A percentile compares a stretch with the other conserved stretches of the same genome.
phyloP scores from a whole-genome alignment of 2,113 vertebrate species.

The Lamprotornis superbus region DNA sequence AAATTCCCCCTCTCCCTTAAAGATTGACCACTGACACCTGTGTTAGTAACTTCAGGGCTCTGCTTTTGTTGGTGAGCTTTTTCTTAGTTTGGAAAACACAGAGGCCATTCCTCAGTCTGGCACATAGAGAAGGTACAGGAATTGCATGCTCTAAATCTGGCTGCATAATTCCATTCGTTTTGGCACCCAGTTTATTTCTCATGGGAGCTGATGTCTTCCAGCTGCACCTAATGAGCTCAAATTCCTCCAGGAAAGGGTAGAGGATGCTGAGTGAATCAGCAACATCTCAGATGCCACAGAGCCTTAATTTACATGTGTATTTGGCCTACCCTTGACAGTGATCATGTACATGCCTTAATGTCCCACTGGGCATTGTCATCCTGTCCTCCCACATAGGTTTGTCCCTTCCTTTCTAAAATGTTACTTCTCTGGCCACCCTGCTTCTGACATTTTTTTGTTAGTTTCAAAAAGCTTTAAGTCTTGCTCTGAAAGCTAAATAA shows the following conservation, averaged over 20 bases:
- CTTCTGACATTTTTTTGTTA: background rate
- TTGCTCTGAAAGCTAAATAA: background rate
- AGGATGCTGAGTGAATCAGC: background rate
- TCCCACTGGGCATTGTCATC: background rate
- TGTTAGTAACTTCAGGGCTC: background rate
- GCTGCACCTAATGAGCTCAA: slow-evolving; percentile 9
- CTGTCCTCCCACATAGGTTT: background rate
- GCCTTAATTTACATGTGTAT: background rate
- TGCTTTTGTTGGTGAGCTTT: background rate
- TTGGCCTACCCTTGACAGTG: background rate
- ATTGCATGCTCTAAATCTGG: background rate
- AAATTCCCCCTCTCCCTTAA: background rate
- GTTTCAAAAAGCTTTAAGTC: background rate
- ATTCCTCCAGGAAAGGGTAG: background rate
- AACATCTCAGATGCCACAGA: background rate
- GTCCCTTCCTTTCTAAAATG: background rate
- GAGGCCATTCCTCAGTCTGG: background rate
- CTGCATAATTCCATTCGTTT: background rate
- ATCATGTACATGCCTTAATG: background rate
- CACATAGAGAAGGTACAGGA: background rate
- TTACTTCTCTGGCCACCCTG: background rate
- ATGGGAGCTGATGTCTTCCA: background rate
- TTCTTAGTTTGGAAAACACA: background rate
- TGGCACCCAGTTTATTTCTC: background rate
- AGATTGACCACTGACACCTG: background rate